Evolutionary conservation across 2,797 vertebrate genomes (phyloP), one percentile per base, ranked within the genome.

Genomic region (Ctenopoma kingsleyae): DNA sequence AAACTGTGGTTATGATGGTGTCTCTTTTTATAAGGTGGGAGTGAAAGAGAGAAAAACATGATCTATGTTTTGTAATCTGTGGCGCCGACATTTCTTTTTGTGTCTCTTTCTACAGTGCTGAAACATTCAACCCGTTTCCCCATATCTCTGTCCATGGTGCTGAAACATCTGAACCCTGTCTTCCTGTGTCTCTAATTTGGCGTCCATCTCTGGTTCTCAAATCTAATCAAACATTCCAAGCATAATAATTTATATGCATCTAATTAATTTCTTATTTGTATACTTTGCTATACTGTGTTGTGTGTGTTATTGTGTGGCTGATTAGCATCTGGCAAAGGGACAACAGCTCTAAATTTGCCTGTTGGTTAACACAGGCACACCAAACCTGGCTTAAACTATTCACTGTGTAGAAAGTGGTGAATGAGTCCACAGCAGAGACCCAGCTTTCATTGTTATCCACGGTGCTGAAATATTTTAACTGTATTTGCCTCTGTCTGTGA

Each of bases 91-190:
- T 57, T 11, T 35, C 12, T 23, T 6, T 13, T 7, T 13, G 13
- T 12, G 51, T 23, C 69, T 67, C 69, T 67, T 17, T 71, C 70
- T 51, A 3, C 27, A 70, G 62, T 74, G n/a, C 69, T 66, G 51
- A 68, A 71, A 49, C 51, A n/a, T 4, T 44, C n/a, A n/a, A 44
- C 25, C 27, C 3, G 0, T 19, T 30, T 25, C 0, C 35, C 16
- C 41, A 3, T 43, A 11, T 6, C 7, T 36, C 23, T 61, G 2
- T 65, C 17, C 35, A 3, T 11, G 65, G 40, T 69, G 30, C 49
- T 70, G 60, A 64, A 25, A 55, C n/a, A 41, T 2, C 23, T 10
- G 3, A 30, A 9, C 1, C n/a, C 19, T 8, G 1, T 19, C 25
- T 46, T 1, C 44, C 15, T 47, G 51, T 9, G 43, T 15, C 54